phyloP scores from a whole-genome alignment of 2,113 vertebrate species.

The Asarcornis scutulata region DNA sequence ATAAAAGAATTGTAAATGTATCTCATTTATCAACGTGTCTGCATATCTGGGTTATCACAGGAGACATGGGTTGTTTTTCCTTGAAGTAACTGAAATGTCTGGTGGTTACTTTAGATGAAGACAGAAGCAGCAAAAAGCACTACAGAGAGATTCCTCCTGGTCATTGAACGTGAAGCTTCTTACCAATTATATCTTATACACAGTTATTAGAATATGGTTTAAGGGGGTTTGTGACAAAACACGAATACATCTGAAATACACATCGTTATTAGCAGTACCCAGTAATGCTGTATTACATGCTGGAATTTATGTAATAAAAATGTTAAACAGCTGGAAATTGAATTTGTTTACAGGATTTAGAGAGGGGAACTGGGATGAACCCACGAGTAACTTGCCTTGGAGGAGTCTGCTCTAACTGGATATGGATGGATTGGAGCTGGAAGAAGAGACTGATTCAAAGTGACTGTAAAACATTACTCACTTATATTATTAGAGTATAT shows the following conservation, averaged over 20 bases:
- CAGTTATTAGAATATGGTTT: slow-evolving; percentile 79
- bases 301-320: slow-evolving; percentile 62
- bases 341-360: slow-evolving; percentile 66
- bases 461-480: slow-evolving; percentile 52
- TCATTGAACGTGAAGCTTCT: slow-evolving; percentile 60
- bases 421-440: slow-evolving; percentile 46
- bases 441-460: slow-evolving; percentile 46
- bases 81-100: slow-evolving; percentile 72
- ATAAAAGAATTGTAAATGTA: slow-evolving; percentile 75
- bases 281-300: slow-evolving; percentile 39
- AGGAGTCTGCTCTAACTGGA: slow-evolving; percentile 59
- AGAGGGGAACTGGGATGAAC: slow-evolving; percentile 53
- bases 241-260: slow-evolving; percentile 76
- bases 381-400: slow-evolving; percentile 60
- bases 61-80: slow-evolving; percentile 59
- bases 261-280: slow-evolving; percentile 72
- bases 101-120: slow-evolving; percentile 74
- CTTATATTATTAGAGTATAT: slow-evolving; percentile 23
- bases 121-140: slow-evolving; percentile 62
- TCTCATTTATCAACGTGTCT: slow-evolving; percentile 75
- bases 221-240: slow-evolving; percentile 77
- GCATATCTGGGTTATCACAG: slow-evolving; percentile 68
- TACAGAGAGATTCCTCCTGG: slow-evolving; percentile 57
- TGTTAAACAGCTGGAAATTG: slow-evolving; percentile 54
- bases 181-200: slow-evolving; percentile 77